phyloP scores from a whole-genome alignment of 2,113 vertebrate species.

The Actenoides lindsayi region DNA sequence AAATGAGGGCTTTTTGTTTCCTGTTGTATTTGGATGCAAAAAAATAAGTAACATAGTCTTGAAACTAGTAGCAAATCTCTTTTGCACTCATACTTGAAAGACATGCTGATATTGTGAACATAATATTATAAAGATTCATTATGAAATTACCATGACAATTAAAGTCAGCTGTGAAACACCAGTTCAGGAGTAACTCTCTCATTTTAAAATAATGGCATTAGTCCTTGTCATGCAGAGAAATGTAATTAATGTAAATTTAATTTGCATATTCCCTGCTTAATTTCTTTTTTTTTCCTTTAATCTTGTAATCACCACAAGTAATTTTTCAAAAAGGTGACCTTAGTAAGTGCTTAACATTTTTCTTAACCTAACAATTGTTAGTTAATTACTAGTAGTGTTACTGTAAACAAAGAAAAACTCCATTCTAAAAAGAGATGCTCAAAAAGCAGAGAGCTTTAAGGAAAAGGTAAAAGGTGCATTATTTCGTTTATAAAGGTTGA shows the following conservation, averaged over 20 bases:
- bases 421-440: not conserved
- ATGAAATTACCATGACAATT: constrained; percentile 42
- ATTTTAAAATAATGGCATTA: constrained; percentile 71
- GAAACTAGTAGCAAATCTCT: not conserved
- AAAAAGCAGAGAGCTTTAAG: not conserved
- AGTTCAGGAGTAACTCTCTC: constrained; percentile 34
- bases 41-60: not conserved
- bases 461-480: not conserved
- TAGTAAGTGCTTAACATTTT: constrained; percentile 53
- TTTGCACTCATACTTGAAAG: constrained; percentile 16
- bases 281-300: constrained; percentile 57
- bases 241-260: constrained; percentile 71
- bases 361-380: constrained; percentile 17
- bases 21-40: not conserved
- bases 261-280: constrained; percentile 53
- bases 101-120: constrained; percentile 1
- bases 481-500: not conserved
- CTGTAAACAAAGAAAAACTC: constrained; percentile 15
- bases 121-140: constrained; percentile 33
- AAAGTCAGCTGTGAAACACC: constrained; percentile 40
- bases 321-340: constrained; percentile 57
- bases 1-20: not conserved
- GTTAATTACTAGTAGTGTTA: not conserved
- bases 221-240: constrained; percentile 60
- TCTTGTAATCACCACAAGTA: constrained; percentile 54